Base-by-base conservation (phyloP, 2,797 vertebrate genomes). In the Malacoctenus gilli region DNA sequence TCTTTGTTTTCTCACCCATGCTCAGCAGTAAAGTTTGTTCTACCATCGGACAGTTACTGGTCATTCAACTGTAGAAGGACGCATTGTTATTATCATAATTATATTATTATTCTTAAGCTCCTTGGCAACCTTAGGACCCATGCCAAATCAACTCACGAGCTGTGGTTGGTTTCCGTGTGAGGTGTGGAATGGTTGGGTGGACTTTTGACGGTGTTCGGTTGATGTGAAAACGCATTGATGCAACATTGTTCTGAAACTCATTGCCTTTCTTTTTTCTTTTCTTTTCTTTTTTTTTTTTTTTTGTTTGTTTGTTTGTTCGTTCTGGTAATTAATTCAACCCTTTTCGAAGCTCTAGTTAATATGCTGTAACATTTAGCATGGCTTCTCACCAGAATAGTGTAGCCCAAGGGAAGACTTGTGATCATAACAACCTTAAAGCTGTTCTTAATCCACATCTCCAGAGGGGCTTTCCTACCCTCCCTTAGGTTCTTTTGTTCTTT, bases 291-390 rank as follows among this genome's bases (percentile, higher is more conserved):
- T 93, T 88, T 83, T 89, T 89, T 40, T 91, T 92, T 89, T 14
- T 47, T 48, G 92, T 90, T 90, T 60, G 15, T 41, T 92, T 40
- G 13, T 59, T 95, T 90, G 92, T 93, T 92, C 88, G 91, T 95
- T 95, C 93, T 93, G 94, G 90, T 93, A 91, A 80, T 92, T 95
- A 93, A 93, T 94, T 95, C 89, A 94, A 93, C 91, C 92, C 93
- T 94, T 95, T 95, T 93, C 89, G 93, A 94, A 93, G 93, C 94
- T 95, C 91, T 95, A 95, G 94, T 95, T 96, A 87, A 91, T 91
- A 95, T 93, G 96, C 96, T 98, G 95, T 97, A 97, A 97, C 94
- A 96, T 97, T 97, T 98, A 98, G 96, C 96, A 98, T 98, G 97
- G 96, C 95, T 97, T 97, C 94, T 96, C 95, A 96, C 94, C 93